These are phyloP conservation scores for Gymnopithys bicolor DNA, from an alignment of 2,797 vertebrate genomes.

Conservation along the genomic window DNA sequence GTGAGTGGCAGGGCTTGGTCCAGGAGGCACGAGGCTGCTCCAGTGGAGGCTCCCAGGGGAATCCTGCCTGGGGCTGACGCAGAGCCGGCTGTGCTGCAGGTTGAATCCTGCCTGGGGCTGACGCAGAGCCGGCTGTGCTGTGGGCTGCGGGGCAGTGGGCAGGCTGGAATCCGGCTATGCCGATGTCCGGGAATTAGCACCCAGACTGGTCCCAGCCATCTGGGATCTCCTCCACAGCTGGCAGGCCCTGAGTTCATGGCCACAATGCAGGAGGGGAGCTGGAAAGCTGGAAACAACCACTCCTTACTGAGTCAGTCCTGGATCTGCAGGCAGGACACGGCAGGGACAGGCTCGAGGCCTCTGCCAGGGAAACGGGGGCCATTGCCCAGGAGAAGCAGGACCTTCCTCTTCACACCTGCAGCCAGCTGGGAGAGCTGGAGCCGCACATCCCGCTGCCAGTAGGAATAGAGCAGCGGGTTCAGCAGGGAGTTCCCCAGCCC, in stretches of 20 bases:
- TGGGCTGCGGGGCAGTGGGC: too few species aligned
- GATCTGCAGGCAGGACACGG: conserved; percentile 57
- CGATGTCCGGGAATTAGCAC: not conserved
- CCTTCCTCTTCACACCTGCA: conserved; percentile 54
- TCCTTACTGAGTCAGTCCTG: conserved; percentile 46
- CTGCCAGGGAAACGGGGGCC: not conserved
- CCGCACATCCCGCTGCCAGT: conserved; percentile 87
- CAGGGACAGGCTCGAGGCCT: conserved; percentile 12
- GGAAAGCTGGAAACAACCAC: not conserved
- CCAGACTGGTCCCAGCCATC: not conserved
- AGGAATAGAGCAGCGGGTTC: conserved; percentile 91
- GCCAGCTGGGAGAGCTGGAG: conserved; percentile 81
- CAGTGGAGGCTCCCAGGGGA: not conserved
- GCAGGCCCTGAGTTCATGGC: fast-evolving
- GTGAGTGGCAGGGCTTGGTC: fast-evolving
- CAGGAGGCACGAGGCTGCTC: not conserved
- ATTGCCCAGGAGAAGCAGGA: not conserved
- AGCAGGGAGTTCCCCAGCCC: conserved; percentile 89
- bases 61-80: not conserved
- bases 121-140: fast-evolving
- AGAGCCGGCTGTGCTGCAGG: fast-evolving
- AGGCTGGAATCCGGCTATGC: fast-evolving
- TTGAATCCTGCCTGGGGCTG: too few species aligned
- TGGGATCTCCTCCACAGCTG: not conserved
- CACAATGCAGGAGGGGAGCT: not conserved